Evolutionary conservation across 92 coral and sea anemone genomes (phyloP), one percentile per base, ranked within the genome.

Genomic region (Muricea muricata): DNA sequence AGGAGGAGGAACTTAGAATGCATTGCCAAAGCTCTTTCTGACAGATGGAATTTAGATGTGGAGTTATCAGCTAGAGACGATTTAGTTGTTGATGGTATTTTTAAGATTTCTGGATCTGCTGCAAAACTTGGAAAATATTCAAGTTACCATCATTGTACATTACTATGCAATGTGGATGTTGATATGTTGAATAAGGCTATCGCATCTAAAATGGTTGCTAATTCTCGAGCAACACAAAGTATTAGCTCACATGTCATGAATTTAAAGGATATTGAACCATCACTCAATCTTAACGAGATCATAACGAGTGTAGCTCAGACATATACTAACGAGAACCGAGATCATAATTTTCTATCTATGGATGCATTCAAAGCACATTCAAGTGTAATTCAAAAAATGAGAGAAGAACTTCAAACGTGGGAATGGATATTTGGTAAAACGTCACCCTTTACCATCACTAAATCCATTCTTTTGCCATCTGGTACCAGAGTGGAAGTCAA

Each of bases 351-450:
- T 7, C 52, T n/a, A 1, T 31, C 67, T 11, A 21, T 77, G 68
- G 47, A 77, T 17, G 18, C 56, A 39, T 77, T 77, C 33, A 1
- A 77, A 77, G 21, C 30, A 7, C 30, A 77, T 30, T 55, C 63
- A 18, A 33, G 67, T 23, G 82, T 55, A n/a, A 57, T 77, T 20
- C 42, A 77, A 11, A 2, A 77, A 24, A 77, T 77, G 2, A 56
- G 18, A 35, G 1, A 24, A 14, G 82, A 77, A 10, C 69, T 77
- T 14, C 56, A 92, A 94, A 87, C 87, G 1, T 96, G 99, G 99
- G 84, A 85, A 26, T 96, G 99, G 99, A 77, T 81, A 21, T 96
- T 87, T 89, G 99, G 99, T 4, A 94, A 92, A 84, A 96, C 99
- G 54, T 93, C 99, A 66, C 90, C 85, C 52, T 96, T 94, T 77